Conservation (phyloP, 2,797 vertebrate species). For the Crypturellus tataupa region DNA sequence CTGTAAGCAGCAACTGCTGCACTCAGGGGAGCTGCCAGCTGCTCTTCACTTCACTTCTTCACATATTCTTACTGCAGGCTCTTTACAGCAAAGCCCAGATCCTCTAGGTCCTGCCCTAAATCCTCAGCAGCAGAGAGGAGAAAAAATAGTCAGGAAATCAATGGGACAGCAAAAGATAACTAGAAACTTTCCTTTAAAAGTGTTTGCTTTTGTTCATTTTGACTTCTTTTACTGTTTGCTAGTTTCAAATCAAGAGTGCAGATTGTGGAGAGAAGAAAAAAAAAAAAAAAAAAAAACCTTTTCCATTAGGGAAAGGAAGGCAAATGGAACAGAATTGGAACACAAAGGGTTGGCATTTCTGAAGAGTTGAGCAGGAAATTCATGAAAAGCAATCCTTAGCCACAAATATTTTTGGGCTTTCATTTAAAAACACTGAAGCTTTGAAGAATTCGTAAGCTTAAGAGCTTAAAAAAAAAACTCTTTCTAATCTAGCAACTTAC, state of each 20-base stretch:
- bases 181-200: not conserved
- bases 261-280: not conserved
- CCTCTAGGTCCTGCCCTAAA: not conserved
- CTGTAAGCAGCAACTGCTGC: not conserved
- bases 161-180: not conserved
- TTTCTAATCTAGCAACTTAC: not conserved
- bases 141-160: not conserved
- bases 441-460: not conserved
- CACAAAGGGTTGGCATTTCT: not conserved
- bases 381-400: not conserved
- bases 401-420: not conserved
- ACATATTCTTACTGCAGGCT: accelerated
- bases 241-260: not conserved
- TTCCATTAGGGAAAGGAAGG: not conserved
- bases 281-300: not conserved
- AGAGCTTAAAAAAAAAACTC: not conserved
- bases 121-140: not conserved
- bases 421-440: not conserved
- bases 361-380: not conserved
- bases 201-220: not conserved
- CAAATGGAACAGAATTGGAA: not conserved
- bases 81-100: not conserved
- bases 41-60: not conserved
- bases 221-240: not conserved
- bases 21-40: not conserved